These are phyloP conservation scores for Corythornis madagascariensis DNA, from an alignment of 2,113 vertebrate species.

Conservation along the genomic window DNA sequence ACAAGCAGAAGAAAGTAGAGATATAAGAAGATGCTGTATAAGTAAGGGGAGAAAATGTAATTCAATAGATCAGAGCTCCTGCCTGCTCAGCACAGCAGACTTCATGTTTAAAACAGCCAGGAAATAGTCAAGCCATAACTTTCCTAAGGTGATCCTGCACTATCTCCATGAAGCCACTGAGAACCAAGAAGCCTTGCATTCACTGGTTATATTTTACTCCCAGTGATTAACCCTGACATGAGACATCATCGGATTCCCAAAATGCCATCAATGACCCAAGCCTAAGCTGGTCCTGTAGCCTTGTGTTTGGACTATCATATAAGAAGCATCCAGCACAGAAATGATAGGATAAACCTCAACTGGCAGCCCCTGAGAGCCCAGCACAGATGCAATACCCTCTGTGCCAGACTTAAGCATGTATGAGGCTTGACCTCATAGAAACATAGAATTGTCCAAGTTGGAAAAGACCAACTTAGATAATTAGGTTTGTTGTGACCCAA, in stretches of 20 bases:
- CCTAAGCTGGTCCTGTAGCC: background rate
- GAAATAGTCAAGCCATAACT: background rate
- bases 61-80: background rate
- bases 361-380: background rate
- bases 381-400: background rate
- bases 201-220: background rate
- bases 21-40: background rate
- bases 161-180: background rate
- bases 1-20: background rate
- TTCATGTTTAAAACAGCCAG: background rate
- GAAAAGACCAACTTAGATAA: background rate
- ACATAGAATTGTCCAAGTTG: background rate
- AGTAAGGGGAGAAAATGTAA: background rate
- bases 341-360: background rate
- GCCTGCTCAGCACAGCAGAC: background rate
- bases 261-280: background rate
- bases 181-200: background rate
- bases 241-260: background rate
- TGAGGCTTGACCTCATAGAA: background rate
- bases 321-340: background rate
- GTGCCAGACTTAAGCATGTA: background rate
- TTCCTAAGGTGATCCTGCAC: background rate
- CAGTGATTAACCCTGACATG: background rate
- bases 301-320: accelerated
- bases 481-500: too few species aligned